Evolutionary conservation across 2,113 vertebrate species (phyloP).

Genomic region (Pteropus alecto): DNA sequence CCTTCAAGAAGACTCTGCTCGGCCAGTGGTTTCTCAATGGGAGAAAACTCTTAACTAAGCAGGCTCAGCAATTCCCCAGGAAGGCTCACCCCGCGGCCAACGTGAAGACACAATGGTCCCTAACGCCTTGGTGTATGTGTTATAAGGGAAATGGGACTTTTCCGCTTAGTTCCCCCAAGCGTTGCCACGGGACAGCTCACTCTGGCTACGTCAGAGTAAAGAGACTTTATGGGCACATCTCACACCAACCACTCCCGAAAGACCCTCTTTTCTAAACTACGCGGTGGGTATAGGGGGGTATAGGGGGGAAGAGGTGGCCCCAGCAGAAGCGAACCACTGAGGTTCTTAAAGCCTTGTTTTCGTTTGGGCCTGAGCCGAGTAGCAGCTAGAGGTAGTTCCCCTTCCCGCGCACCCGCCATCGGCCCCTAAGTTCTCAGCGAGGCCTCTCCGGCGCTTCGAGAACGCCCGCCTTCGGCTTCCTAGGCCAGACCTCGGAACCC

Average conservation of each 20-base stretch:
- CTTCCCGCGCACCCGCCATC: neutral
- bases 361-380: neutral
- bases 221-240: neutral
- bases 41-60: neutral
- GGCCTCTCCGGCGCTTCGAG: neutral
- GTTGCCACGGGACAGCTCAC: neutral
- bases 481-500: neutral
- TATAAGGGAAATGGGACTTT: neutral
- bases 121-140: neutral
- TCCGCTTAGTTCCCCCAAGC: neutral
- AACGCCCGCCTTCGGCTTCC: neutral
- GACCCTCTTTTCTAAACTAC: constrained; percentile 8
- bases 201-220: neutral
- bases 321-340: neutral
- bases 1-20: neutral
- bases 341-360: neutral
- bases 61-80: constrained; percentile 4
- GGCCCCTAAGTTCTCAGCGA: neutral
- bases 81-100: neutral
- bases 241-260: neutral
- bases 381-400: neutral
- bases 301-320: neutral
- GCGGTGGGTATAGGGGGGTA: neutral
- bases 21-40: neutral
- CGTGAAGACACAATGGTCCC: neutral